A percentile compares a stretch with the other conserved stretches of the same genome.
These are phyloP conservation scores for Chelidonichthys spinosus DNA, from an alignment of 2,797 vertebrate genomes.

Conservation along the genomic window DNA sequence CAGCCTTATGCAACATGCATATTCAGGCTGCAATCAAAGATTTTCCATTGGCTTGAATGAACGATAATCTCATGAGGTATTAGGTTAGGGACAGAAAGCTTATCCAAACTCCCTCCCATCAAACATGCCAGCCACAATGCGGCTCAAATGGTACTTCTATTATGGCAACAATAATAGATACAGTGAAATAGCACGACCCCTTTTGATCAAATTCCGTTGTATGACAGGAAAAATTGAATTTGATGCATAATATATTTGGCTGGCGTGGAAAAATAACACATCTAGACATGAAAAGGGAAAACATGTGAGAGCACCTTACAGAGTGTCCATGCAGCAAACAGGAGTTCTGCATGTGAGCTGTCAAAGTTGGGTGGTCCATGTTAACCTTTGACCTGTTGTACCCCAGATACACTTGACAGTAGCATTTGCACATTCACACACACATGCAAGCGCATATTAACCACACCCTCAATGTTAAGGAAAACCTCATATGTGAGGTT, in stretches of 20 bases:
- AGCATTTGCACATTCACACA: slow-evolving; percentile 11
- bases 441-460: background rate
- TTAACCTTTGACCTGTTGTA: slow-evolving; percentile 63
- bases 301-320: slow-evolving; percentile 30
- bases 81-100: slow-evolving; percentile 49
- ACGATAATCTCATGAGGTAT: slow-evolving; percentile 62
- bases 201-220: slow-evolving; percentile 22
- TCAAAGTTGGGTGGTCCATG: slow-evolving; percentile 45
- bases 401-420: slow-evolving; percentile 5
- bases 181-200: slow-evolving; percentile 19
- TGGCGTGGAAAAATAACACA: background rate
- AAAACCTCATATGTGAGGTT: slow-evolving; percentile 11
- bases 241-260: background rate
- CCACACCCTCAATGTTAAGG: slow-evolving; percentile 9
- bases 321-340: slow-evolving; percentile 26
- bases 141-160: slow-evolving; percentile 14
- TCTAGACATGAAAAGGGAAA: slow-evolving; percentile 6
- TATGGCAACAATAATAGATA: slow-evolving; percentile 26
- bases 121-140: slow-evolving; percentile 34
- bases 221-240: background rate
- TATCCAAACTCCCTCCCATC: slow-evolving; percentile 34
- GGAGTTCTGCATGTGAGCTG: slow-evolving; percentile 54
- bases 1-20: slow-evolving; percentile 29
- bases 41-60: slow-evolving; percentile 59
- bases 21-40: slow-evolving; percentile 35